A percentile compares a stretch with the other conserved stretches of the same genome.
These are phyloP conservation scores for Bombylius discolor DNA, from an alignment of 2,888 invertebrate genomes.

Conservation along the genomic window DNA sequence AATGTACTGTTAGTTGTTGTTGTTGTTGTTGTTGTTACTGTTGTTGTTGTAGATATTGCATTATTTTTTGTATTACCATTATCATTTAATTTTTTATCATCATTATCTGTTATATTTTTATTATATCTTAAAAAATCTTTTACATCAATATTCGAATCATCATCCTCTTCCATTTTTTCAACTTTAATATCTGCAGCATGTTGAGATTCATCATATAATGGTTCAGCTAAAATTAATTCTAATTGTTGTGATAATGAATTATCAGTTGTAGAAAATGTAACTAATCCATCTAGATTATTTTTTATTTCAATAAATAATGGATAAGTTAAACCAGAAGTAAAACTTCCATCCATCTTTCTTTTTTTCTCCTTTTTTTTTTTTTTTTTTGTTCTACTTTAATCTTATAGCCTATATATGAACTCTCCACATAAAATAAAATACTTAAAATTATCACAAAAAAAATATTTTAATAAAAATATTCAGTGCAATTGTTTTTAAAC, in stretches of 20 bases:
- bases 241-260: constrained; percentile 36
- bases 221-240: constrained; percentile 36
- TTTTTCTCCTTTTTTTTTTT: not conserved
- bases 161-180: constrained; percentile 14
- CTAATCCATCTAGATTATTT: constrained; percentile 30
- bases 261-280: constrained; percentile 28
- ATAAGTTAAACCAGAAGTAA: constrained; percentile 13
- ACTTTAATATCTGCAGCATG: not conserved
- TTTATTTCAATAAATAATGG: constrained; percentile 17
- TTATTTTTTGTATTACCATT: not conserved
- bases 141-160: constrained; percentile 30
- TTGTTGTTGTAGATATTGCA: not conserved
- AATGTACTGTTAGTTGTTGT: not conserved
- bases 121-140: constrained; percentile 20
- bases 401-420: too few species aligned
- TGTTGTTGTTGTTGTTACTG: too few species aligned
- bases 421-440: not conserved
- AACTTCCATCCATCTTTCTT: constrained; percentile 10
- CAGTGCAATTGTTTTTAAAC: not conserved
- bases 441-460: not conserved
- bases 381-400: not conserved
- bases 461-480: not conserved
- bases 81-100: not conserved
- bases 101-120: not conserved
- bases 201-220: constrained; percentile 14